Base-by-base conservation (phyloP, 1,140 invertebrate species). In the Akabosia matsudoensis region DNA sequence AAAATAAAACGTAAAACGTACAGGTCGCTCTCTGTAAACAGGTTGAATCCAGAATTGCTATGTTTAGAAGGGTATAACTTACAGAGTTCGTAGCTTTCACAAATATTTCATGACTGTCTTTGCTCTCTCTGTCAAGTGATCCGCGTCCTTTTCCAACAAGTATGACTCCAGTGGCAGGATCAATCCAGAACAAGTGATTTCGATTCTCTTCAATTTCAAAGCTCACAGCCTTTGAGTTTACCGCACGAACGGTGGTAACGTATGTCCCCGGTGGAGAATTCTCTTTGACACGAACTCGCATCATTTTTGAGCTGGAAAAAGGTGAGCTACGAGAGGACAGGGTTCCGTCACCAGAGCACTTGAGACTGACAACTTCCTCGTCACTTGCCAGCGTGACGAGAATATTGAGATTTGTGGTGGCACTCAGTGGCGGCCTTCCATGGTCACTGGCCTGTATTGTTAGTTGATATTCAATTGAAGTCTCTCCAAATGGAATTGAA, bases 381-480 rank as follows among this genome's bases (percentile, higher is more conserved):
- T 81, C 80, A 2, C 76, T 78, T n/a, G 78, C 76, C 33, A 81
- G 45, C 18, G 77, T 81, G 26, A 79, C 78, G 7, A 81, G 52
- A n/a, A 81, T 73, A 52, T 72, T 81, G 31, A 81, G 75, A 73
- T 74, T 78, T 26, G 80, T 79, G 22, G 78, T 78, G n/a, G 77
- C 73, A 76, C 75, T 77, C 31, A 81, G 70, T 0, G 78, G 78
- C 14, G 92, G 93, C 0, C 91, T 92, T 0, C 94, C 95, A 82
- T 93, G 91, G 85, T 98, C 96, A 79, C 92, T 91, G 0, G 95
- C 95, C 89, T 94, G 93, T 1, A 97, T 91, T 0, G 93, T 97
- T 37, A 97, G 83, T 34, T 95, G 88, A 85, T 97, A 96, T 45
- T 92, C 88, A 28, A 90, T 88, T 4, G 92, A 90, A 24, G 90